phyloP scores from a whole-genome alignment of 2,888 invertebrate genomes.

The Nyleta sp. region DNA sequence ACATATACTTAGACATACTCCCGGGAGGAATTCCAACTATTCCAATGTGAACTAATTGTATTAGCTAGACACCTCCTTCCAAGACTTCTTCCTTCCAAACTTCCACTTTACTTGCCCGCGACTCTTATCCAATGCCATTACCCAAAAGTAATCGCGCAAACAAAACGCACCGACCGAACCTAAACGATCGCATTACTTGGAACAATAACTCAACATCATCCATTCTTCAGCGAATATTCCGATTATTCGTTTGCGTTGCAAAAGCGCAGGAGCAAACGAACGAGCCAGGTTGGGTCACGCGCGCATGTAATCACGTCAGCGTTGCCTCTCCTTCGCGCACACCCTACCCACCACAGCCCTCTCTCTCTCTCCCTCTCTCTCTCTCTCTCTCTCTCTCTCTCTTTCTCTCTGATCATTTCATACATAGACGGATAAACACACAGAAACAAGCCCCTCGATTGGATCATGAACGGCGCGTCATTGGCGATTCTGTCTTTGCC shows the following conservation, averaged over 20 bases:
- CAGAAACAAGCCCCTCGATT: not conserved
- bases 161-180: no score
- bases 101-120: no score
- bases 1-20: no score
- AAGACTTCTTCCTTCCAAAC: no score
- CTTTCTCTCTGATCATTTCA: conserved; percentile 22
- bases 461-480: conserved; percentile 51
- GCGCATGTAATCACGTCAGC: conserved; percentile 80
- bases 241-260: conserved; percentile 61
- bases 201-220: no score
- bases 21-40: no score
- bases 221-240: conserved; percentile 27
- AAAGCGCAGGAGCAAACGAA: conserved; percentile 70
- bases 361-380: conserved; percentile 9
- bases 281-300: conserved; percentile 78
- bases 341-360: no score
- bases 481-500: conserved; percentile 56
- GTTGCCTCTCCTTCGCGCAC: conserved; percentile 70
- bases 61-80: no score
- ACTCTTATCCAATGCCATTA: no score
- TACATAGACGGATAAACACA: conserved; percentile 34
- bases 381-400: not conserved
- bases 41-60: no score
- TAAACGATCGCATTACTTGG: no score
- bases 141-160: no score